phyloP scores from a whole-genome alignment of 2,113 vertebrate species.

The Spea multiplicata region DNA sequence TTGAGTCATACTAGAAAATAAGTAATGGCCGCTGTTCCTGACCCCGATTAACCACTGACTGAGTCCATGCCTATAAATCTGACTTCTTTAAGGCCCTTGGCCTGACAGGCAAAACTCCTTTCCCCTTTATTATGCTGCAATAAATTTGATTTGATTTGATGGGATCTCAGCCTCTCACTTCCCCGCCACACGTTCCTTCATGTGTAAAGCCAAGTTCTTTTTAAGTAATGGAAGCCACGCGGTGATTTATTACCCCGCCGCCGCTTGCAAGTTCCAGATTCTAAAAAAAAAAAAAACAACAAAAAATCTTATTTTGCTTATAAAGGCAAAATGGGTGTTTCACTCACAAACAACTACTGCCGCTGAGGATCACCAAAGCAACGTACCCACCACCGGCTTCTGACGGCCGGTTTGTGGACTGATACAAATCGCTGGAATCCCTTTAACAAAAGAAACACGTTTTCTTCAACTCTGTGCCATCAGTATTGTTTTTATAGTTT shows the following conservation, averaged over 20 bases:
- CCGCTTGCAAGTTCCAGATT: neutral
- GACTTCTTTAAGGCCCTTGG: no score
- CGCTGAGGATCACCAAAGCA: neutral
- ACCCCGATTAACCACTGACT: no score
- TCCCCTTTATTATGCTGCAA: constrained; percentile 23
- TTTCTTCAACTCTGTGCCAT: no score
- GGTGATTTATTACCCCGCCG: constrained; percentile 11
- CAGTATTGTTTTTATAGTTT: no score
- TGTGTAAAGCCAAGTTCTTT: neutral
- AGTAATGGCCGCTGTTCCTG: no score
- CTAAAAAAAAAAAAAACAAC: no score
- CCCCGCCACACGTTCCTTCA: constrained; percentile 5
- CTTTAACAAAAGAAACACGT: no score
- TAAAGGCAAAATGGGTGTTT: neutral
- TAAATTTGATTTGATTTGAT: constrained; percentile 18
- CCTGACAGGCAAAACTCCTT: neutral
- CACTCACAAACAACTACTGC: constrained; percentile 3
- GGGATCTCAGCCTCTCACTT: constrained; percentile 8
- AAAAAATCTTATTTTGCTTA: constrained; percentile 9
- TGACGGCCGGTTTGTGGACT: no score
- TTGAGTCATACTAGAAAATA: no score
- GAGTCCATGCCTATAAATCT: no score
- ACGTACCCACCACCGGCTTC: no score
- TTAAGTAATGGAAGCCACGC: constrained; percentile 2
- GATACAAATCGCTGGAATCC: no score